Evolutionary conservation across 2,797 vertebrate species (phyloP), one percentile per base, ranked within the genome.

Genomic region (Scleropages formosus): DNA sequence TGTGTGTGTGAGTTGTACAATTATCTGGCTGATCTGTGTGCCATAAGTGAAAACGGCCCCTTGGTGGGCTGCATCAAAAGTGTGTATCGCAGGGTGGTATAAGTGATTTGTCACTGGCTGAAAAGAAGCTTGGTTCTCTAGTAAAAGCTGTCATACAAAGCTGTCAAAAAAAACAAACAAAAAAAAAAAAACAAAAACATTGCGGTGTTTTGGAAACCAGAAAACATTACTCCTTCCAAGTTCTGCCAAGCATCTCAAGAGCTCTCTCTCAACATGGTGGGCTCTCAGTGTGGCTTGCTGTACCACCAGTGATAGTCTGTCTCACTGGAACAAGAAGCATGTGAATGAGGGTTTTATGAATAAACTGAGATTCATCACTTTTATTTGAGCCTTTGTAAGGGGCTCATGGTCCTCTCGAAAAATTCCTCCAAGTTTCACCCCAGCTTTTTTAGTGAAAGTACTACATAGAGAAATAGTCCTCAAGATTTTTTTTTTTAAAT

Each of bases 111-210:
- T 72, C 56, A 60, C 9, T 39, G 31, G 31, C 53, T 58, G 31
- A n/a, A 60, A 46, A 59, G 56, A 13, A 59, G 53, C 8, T 22
- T 13, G 53, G n/a, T 4, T 61, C 20, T 61, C 59, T 9, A 4
- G 70, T 56, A 60, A 27, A 22, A 44, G 68, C 49, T 56, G 31
- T 72, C 56, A 39, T 39, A 39, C 31, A n/a, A n/a, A n/a, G n/a
- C n/a, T n/a, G n/a, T n/a, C n/a, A n/a, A n/a, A n/a, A n/a, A n/a
- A n/a, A n/a, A n/a, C n/a, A n/a, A n/a, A n/a, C n/a, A n/a, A n/a
- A n/a, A n/a, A n/a, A n/a, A 16, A 26, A 70, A 70, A 70, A 70
- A 56, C 49, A 27, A 49, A 56, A 70, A 56, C 46, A 70, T 70
- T n/a, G n/a, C n/a, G n/a, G n/a, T n/a, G n/a, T n/a, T n/a, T n/a